Base-by-base conservation (phyloP, 2,888 invertebrate genomes). In the Minunthozetes semirufus region DNA sequence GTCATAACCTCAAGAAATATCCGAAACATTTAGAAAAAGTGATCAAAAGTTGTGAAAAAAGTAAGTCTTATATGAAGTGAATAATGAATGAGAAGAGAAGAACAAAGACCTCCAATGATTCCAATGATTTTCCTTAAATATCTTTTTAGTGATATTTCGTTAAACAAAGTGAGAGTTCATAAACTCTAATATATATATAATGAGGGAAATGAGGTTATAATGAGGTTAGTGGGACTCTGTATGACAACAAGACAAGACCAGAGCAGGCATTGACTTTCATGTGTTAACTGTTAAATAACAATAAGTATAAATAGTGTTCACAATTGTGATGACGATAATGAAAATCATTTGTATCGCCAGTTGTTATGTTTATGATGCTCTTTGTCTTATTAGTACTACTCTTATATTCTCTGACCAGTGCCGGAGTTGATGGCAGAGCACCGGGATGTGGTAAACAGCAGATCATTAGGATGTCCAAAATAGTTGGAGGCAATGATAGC, bases 401-500 rank as follows among this genome's bases (percentile, higher is more conserved):
- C 17, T 38, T 66, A n/a, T 66, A 66, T 38, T 66, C 42, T 38
- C 17, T 66, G 8, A 59, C 6, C 38, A 66, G 13, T n/a, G 15
- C 15, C 6, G 66, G 66, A 38, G 66, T 66, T 4, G 38, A 66
- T 38, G 19, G 29, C 33, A 66, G 66, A 66, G 29, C 73, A 11
- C 29, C 72, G 22, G 76, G 76, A n/a, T 77, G 77, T 53, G 77
- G 77, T 33, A 53, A 68, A 38, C 76, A 76, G 29, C 75, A 70
- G n/a, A 72, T 75, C 19, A 70, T 70, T 19, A 63, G 75, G 15
- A 59, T 66, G 15, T 76, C 76, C 4, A 73, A 73, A 72, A 72
- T 77, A 3, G 77, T 77, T 53, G 76, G 76, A 27, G 77, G 77
- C 59, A 76, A 74, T 70, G 66, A 74, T 38, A 72, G 74, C 53